phyloP scores from a whole-genome alignment of 2,113 vertebrate genomes.

The Colius striatus region DNA sequence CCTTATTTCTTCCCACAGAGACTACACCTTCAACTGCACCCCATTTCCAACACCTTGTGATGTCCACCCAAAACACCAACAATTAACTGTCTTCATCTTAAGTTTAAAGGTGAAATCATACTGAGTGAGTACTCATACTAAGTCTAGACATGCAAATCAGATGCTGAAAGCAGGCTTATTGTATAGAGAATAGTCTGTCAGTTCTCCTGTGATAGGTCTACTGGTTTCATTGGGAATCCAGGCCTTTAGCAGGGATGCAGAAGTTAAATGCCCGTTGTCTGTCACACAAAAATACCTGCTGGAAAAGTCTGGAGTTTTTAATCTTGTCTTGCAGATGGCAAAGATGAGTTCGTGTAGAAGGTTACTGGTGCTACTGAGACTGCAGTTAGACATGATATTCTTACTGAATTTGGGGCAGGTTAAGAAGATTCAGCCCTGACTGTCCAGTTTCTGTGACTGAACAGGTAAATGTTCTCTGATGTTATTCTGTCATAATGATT shows the following conservation, averaged over 20 bases:
- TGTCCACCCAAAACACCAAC: not conserved
- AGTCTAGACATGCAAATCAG: not conserved
- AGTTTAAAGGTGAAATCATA: not conserved
- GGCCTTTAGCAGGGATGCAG: not conserved
- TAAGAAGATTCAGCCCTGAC: not conserved
- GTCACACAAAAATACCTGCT: not conserved
- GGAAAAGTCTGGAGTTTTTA: not conserved
- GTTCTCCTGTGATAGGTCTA: not conserved
- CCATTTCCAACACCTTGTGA: not conserved
- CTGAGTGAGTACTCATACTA: not conserved
- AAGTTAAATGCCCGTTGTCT: not conserved
- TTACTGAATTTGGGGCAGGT: not conserved
- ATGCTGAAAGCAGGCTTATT: not conserved
- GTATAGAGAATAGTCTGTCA: not conserved
- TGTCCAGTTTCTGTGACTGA: not conserved
- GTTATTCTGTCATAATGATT: not conserved
- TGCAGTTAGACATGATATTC: not conserved
- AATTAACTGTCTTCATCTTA: not conserved
- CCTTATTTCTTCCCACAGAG: not conserved
- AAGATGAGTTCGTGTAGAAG: not conserved
- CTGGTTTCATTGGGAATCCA: not conserved
- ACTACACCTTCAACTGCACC: not conserved
- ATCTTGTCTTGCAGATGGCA: not conserved
- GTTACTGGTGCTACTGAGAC: not conserved
- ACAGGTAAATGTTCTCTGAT: not conserved